Conservation (phyloP, 2,888 invertebrate species). For the Patella depressa region DNA sequence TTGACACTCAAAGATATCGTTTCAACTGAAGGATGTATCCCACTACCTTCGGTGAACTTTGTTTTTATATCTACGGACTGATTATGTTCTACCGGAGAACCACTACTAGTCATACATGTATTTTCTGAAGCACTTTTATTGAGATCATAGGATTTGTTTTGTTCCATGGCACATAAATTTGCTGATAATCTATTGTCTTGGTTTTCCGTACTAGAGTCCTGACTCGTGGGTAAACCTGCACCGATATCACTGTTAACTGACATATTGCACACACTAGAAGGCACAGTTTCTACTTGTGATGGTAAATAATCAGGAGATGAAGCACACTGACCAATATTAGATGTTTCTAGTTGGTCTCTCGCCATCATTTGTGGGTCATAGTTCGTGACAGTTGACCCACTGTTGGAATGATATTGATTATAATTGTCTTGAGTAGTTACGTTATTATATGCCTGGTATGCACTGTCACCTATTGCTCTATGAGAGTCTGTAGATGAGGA, state of each 20-base stretch:
- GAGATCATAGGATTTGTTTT: constrained; percentile 25
- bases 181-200: constrained; percentile 1
- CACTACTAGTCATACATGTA: background rate
- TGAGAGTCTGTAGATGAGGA: too few species aligned
- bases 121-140: constrained; percentile 23
- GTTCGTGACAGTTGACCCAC: background rate
- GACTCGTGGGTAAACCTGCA: background rate
- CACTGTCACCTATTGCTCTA: too few species aligned
- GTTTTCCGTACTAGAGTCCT: constrained; percentile 1
- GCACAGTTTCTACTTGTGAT: constrained; percentile 5
- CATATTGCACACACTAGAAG: constrained; percentile 7
- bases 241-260: background rate
- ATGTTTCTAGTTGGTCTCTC: too few species aligned
- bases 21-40: too few species aligned
- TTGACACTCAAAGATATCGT: too few species aligned
- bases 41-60: too few species aligned
- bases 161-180: constrained; percentile 20
- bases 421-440: too few species aligned
- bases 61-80: too few species aligned
- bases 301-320: background rate
- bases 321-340: too few species aligned
- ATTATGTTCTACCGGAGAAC: background rate
- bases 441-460: too few species aligned
- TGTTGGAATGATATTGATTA: constrained; percentile 24
- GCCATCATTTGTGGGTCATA: too few species aligned